phyloP scores from a whole-genome alignment of 2,113 vertebrate genomes.

The Alexandromys fortis region DNA sequence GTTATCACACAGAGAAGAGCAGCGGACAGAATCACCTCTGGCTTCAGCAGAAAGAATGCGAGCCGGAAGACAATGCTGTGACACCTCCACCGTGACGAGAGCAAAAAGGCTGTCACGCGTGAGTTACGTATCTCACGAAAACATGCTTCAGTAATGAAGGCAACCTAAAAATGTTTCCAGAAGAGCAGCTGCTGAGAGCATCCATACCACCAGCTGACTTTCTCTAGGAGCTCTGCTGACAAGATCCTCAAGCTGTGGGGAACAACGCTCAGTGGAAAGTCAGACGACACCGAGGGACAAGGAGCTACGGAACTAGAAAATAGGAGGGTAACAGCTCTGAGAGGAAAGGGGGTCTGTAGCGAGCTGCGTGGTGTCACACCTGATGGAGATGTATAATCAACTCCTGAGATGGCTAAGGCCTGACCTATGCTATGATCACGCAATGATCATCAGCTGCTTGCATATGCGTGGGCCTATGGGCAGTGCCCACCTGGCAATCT shows the following conservation, averaged over 20 bases:
- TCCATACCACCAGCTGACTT: conserved; percentile 26
- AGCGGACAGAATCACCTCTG: not conserved
- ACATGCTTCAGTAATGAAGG: conserved; percentile 54
- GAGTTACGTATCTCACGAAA: conserved; percentile 46
- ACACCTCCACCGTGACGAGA: not conserved
- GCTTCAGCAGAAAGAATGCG: not conserved
- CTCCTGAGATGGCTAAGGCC: no score
- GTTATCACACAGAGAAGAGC: no score
- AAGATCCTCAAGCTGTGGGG: conserved; percentile 36
- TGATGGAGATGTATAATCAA: no score
- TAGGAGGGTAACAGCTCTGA: not conserved
- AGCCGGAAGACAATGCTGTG: not conserved
- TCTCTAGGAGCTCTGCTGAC: conserved; percentile 19
- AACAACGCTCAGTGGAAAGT: not conserved
- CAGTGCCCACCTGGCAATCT: no score
- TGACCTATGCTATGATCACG: no score
- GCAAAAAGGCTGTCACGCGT: not conserved
- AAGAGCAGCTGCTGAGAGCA: conserved; percentile 63
- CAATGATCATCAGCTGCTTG: no score
- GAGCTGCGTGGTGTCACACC: no score
- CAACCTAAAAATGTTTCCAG: conserved; percentile 54
- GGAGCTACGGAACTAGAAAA: not conserved
- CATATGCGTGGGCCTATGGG: no score
- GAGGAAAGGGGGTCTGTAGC: not conserved
- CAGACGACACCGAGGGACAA: not conserved